A percentile compares a stretch with the other conserved stretches of the same genome.
phyloP scores from a whole-genome alignment of 37 sponge, comb jelly and placozoan genomes.

The Spongilla lacustris region DNA sequence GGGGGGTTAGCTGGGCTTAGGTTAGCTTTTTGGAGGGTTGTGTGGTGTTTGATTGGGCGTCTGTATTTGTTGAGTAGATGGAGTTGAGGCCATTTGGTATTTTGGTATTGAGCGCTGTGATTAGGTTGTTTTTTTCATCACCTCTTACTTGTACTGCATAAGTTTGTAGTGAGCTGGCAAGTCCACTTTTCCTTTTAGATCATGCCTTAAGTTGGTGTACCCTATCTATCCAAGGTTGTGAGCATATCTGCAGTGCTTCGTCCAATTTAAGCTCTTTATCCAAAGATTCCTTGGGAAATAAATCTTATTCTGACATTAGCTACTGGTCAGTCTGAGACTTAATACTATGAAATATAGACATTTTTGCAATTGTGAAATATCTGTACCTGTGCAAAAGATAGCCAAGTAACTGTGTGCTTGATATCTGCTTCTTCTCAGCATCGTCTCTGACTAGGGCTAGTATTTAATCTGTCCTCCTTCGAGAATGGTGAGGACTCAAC shows the following conservation, averaged over 20 bases:
- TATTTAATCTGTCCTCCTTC: background rate
- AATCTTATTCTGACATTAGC: background rate
- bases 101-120: too few species aligned
- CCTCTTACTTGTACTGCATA: background rate
- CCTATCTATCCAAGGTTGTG: background rate
- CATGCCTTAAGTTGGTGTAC: background rate
- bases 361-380: background rate
- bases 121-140: background rate
- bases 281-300: background rate
- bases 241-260: background rate
- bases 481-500: background rate
- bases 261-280: background rate
- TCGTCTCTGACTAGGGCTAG: background rate
- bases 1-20: too few species aligned
- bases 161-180: background rate
- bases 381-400: background rate
- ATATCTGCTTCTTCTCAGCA: background rate
- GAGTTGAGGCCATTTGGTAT: too few species aligned
- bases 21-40: too few species aligned
- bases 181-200: background rate
- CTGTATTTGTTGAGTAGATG: too few species aligned
- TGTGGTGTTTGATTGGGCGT: too few species aligned
- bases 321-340: background rate
- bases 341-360: background rate
- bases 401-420: background rate